A percentile compares a stretch with the other conserved stretches of the same genome.
These are phyloP conservation scores for Bovichtus diacanthus DNA, from an alignment of 2,797 vertebrate genomes.

Conservation along the genomic window DNA sequence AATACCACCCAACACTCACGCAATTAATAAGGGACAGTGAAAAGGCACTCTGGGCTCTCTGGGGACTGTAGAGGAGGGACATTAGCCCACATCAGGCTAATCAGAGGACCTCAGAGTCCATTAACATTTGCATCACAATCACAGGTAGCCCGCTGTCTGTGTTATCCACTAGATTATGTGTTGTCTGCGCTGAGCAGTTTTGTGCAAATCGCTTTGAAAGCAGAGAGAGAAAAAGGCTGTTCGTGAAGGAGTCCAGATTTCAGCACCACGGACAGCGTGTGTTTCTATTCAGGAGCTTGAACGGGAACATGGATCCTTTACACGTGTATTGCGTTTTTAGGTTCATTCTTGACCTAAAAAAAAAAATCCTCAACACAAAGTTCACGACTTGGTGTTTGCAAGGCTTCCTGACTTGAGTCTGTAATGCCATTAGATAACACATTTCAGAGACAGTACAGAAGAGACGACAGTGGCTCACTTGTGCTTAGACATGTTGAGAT, in stretches of 20 bases:
- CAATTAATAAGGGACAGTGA: constrained; percentile 87
- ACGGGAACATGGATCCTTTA: background rate
- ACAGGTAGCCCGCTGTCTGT: constrained; percentile 62
- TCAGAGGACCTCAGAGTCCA: constrained; percentile 82
- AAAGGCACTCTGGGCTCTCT: constrained; percentile 85
- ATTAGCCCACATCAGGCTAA: constrained; percentile 82
- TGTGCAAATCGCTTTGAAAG: constrained; percentile 5
- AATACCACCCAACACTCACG: constrained; percentile 88
- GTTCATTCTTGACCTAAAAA: background rate
- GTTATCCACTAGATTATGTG: constrained; percentile 44
- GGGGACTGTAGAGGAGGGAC: constrained; percentile 69
- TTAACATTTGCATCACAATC: constrained; percentile 89
- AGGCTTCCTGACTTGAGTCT: background rate
- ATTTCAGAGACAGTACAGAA: background rate
- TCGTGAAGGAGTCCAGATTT: constrained; percentile 9
- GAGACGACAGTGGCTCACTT: background rate
- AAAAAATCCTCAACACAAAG: background rate
- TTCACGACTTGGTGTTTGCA: background rate
- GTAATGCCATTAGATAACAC: background rate
- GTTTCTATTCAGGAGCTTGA: background rate
- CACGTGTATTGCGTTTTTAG: background rate
- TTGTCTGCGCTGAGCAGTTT: constrained; percentile 22
- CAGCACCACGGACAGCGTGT: constrained; percentile 63
- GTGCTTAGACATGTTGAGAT: background rate
- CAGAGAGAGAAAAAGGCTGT: background rate